Conservation (phyloP, 2,113 vertebrate genomes). For the Hypomesus transpacificus region DNA sequence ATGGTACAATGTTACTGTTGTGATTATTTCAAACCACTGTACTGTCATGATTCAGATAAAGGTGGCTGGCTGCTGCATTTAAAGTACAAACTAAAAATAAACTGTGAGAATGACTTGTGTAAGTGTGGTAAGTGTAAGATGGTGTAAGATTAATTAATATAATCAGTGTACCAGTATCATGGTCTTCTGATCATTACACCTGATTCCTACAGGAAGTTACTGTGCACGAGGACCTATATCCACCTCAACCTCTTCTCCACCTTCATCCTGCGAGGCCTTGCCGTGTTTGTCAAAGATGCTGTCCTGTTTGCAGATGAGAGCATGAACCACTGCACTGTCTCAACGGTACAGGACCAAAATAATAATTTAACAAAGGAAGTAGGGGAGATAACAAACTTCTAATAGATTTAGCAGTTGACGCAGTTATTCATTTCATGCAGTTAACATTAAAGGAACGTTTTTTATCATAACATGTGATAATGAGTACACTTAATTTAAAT, state of each 20-base stretch:
- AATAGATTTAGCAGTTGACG: too few species aligned
- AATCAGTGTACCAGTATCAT: too few species aligned
- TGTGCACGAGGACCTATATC: slow-evolving; percentile 73
- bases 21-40: too few species aligned
- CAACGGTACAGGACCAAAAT: slow-evolving; percentile 51
- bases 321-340: slow-evolving; percentile 64
- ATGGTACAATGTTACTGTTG: too few species aligned
- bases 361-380: background rate
- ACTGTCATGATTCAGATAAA: too few species aligned
- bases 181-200: background rate
- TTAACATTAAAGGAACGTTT: background rate
- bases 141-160: too few species aligned
- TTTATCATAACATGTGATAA: background rate
- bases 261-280: slow-evolving; percentile 58
- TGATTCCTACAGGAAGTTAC: slow-evolving; percentile 60
- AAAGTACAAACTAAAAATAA: too few species aligned
- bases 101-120: too few species aligned
- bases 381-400: too few species aligned
- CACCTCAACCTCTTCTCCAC: slow-evolving; percentile 74
- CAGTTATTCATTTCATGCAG: background rate
- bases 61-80: too few species aligned
- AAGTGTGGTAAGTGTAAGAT: too few species aligned
- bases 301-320: slow-evolving; percentile 64
- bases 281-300: slow-evolving; percentile 66
- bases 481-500: background rate